These are phyloP conservation scores for Drosophila koepferae DNA, from an alignment of 2,888 invertebrate species.

Conservation along the genomic window DNA sequence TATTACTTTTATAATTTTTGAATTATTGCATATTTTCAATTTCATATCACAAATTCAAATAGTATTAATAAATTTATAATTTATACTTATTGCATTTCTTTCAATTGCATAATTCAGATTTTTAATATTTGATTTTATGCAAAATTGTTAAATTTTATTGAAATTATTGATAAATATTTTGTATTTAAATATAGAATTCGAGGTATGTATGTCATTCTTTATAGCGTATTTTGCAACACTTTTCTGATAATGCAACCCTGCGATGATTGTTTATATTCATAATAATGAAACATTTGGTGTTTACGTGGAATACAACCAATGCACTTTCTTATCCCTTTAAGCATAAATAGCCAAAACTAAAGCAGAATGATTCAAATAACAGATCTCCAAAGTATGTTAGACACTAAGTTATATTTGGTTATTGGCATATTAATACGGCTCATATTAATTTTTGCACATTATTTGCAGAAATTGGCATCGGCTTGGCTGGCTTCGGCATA, in stretches of 20 bases:
- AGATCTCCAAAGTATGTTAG: slow-evolving; percentile 92
- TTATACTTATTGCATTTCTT: background rate
- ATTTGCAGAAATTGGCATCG: slow-evolving; percentile 96
- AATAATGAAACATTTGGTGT: slow-evolving; percentile 60
- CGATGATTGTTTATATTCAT: slow-evolving; percentile 63
- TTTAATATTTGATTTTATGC: background rate
- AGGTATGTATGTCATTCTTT: slow-evolving; percentile 5
- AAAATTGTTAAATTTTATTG: background rate
- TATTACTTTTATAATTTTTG: too few relatives aligned
- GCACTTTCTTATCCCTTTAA: slow-evolving; percentile 46
- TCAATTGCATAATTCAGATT: background rate
- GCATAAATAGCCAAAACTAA: slow-evolving; percentile 29
- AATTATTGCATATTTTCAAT: too few relatives aligned
- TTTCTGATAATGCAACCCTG: slow-evolving; percentile 47
- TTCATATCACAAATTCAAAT: background rate
- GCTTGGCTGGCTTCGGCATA: slow-evolving; percentile 97
- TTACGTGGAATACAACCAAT: slow-evolving; percentile 58
- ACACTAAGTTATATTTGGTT: background rate
- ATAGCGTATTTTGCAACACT: slow-evolving; percentile 31
- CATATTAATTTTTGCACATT: slow-evolving; percentile 12
- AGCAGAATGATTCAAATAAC: slow-evolving; percentile 92
- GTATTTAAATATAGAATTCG: background rate
- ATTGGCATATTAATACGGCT: slow-evolving; percentile 21
- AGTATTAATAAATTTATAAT: background rate
- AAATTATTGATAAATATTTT: background rate